Percentiles rank a stretch among this genome's conserved stretches.
Evolutionary conservation across 2,888 invertebrate genomes (phyloP).

Genomic region (Galeruca laticollis): DNA sequence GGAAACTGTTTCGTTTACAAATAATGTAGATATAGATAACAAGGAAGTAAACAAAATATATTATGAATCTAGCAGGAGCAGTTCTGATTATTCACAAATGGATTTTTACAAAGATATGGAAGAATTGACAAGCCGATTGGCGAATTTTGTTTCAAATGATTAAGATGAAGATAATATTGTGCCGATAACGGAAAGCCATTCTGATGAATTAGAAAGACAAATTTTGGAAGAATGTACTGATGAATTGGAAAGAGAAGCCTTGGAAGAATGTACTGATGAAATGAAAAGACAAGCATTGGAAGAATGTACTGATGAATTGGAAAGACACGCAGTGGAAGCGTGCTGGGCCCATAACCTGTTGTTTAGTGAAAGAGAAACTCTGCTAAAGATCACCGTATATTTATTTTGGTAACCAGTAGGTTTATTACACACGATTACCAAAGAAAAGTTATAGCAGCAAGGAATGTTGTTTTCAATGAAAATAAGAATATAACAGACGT

Average conservation of each 20-base stretch:
- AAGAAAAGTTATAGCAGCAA: no score
- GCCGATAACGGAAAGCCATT: constrained; percentile 54
- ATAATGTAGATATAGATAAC: background rate
- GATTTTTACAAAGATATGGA: constrained; percentile 47
- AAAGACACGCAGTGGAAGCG: constrained; percentile 88
- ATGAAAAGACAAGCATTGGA: no score
- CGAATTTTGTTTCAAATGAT: constrained; percentile 52
- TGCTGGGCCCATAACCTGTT: constrained; percentile 90
- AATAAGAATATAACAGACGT: no score
- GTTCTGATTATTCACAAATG: constrained; percentile 28
- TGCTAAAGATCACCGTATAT: no score
- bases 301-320: no score
- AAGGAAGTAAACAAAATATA: no score
- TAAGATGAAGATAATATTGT: constrained; percentile 46
- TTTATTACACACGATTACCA: no score
- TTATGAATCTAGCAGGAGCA: constrained; percentile 4
- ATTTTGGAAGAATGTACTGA: no score
- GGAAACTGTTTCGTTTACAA: constrained; percentile 27
- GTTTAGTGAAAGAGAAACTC: no score
- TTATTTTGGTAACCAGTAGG: no score
- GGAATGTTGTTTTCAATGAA: no score
- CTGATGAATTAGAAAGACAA: constrained; percentile 72
- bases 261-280: constrained; percentile 73
- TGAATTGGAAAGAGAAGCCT: no score
- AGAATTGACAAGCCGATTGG: constrained; percentile 49